Conservation (phyloP, 2,113 vertebrate species). For the Leucosticte australis region DNA sequence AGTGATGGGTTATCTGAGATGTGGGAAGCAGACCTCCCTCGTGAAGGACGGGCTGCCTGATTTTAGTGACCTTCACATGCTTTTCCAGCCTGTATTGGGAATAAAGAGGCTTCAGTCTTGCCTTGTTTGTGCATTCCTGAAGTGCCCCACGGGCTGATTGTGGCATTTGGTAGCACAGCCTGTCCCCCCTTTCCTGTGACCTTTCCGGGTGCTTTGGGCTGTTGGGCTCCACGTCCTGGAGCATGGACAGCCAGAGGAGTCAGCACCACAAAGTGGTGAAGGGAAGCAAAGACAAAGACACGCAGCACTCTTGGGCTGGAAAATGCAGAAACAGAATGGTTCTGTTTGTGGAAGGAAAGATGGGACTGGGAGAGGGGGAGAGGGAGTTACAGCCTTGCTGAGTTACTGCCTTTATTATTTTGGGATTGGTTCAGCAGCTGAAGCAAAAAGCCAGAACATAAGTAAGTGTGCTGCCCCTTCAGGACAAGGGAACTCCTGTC, state of each 20-base stretch:
- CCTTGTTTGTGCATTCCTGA: conserved; percentile 33
- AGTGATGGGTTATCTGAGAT: not conserved
- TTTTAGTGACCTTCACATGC: not conserved
- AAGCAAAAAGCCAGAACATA: not conserved
- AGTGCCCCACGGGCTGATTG: not conserved
- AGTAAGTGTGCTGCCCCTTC: not conserved
- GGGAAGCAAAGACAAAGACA: not conserved
- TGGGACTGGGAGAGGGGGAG: not conserved
- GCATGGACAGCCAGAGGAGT: not conserved
- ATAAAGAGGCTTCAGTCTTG: conserved; percentile 23
- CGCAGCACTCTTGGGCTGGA: not conserved
- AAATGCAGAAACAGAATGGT: not conserved
- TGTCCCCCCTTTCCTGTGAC: not conserved
- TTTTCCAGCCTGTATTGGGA: not conserved
- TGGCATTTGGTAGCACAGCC: not conserved
- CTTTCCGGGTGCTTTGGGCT: not conserved
- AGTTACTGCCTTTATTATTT: not conserved
- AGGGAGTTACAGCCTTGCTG: not conserved
- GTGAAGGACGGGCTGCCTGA: not conserved
- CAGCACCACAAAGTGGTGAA: not conserved
- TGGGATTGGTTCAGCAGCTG: not conserved
- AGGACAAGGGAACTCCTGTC: not conserved
- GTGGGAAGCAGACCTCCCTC: not conserved
- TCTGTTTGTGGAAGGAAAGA: not conserved
- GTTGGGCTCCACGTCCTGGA: fast-evolving